These are phyloP conservation scores for Diglossa cyanea DNA, from an alignment of 2,797 vertebrate species.

Conservation along the genomic window DNA sequence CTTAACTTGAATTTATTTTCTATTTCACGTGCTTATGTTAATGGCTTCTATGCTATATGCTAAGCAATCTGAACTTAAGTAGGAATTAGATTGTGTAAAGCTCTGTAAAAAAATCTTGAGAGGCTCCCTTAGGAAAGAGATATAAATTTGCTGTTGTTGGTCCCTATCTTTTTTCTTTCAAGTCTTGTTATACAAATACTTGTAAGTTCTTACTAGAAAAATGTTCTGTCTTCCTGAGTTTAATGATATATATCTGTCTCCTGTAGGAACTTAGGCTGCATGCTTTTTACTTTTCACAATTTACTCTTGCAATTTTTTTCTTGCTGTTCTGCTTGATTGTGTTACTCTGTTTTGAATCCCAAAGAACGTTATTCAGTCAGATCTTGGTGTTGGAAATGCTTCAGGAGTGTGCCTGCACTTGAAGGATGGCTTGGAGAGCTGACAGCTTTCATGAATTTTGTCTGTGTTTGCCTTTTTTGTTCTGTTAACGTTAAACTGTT, in stretches of 20 bases:
- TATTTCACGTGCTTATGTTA: accelerated
- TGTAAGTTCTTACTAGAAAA: background rate
- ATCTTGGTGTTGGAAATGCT: background rate
- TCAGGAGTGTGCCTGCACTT: background rate
- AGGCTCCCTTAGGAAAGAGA: background rate
- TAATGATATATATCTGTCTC: background rate
- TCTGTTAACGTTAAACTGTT: background rate
- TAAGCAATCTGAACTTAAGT: background rate
- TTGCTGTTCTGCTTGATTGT: background rate
- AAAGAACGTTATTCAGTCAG: background rate
- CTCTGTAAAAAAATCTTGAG: background rate
- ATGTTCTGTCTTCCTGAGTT: background rate
- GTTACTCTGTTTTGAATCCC: background rate
- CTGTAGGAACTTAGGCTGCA: background rate
- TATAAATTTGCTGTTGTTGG: background rate
- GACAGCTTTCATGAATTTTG: background rate
- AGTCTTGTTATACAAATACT: background rate
- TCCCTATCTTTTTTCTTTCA: background rate
- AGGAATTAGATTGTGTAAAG: background rate
- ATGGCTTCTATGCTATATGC: background rate
- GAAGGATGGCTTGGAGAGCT: background rate
- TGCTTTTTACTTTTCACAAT: background rate
- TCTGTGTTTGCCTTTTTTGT: background rate
- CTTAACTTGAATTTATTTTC: background rate
- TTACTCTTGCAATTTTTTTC: background rate